Percentiles rank a stretch among this genome's conserved stretches.
Conservation (phyloP, 2,888 invertebrate species). For the Linnaemya tessellans region DNA sequence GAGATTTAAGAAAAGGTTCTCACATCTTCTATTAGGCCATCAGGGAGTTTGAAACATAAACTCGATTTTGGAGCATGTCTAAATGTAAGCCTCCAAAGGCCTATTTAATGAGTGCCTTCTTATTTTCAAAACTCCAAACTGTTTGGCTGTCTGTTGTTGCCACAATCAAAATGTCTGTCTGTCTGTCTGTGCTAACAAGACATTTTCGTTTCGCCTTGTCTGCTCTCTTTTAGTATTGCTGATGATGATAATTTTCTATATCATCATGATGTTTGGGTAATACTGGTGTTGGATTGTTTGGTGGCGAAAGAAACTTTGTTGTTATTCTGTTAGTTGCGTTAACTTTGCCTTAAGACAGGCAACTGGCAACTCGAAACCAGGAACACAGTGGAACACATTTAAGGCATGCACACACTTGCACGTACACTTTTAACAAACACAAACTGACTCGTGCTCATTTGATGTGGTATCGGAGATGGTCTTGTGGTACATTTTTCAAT, state of each 20-base stretch:
- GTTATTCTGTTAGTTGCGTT: slow-evolving; percentile 47
- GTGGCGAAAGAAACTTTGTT: slow-evolving; percentile 41
- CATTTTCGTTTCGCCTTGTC: slow-evolving; percentile 61
- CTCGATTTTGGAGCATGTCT: background rate
- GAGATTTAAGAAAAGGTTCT: no score
- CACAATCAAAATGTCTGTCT: slow-evolving; percentile 35
- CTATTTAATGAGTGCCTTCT: background rate
- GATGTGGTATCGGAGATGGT: background rate
- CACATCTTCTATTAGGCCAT: no score
- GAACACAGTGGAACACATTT: slow-evolving; percentile 25
- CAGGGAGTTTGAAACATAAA: no score
- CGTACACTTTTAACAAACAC: background rate
- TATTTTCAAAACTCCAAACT: background rate
- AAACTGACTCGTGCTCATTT: background rate
- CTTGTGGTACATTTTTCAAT: background rate
- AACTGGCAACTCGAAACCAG: slow-evolving; percentile 63
- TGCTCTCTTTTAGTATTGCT: slow-evolving; percentile 36
- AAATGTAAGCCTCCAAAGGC: background rate
- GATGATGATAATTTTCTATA: slow-evolving; percentile 41
- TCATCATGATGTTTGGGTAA: slow-evolving; percentile 39
- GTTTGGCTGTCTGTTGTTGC: slow-evolving; percentile 48
- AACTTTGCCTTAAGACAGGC: slow-evolving; percentile 64
- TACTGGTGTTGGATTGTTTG: slow-evolving; percentile 25
- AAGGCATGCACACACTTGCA: slow-evolving; percentile 6
- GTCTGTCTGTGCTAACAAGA: slow-evolving; percentile 61